Base-by-base conservation (phyloP, 2,888 invertebrate species). In the Aproaerema taeniolella region DNA sequence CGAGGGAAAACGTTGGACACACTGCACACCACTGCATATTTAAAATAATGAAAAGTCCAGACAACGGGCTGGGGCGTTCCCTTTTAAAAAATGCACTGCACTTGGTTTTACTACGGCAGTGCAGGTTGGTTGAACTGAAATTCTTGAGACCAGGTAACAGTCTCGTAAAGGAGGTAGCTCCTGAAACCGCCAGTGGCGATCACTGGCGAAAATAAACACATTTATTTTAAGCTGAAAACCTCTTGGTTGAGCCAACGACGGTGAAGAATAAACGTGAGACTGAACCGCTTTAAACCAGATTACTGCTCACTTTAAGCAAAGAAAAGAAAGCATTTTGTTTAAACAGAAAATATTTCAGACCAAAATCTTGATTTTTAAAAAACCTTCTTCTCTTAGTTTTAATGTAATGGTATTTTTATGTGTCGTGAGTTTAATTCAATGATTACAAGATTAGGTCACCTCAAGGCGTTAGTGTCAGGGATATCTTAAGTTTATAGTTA, bases 1-100 rank as follows among this genome's bases (percentile, higher is more conserved):
- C 58, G 55, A 59, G 64, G 57, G 59, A 63, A 63, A 60, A 60
- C 58, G 56, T 59, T 55, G 62, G 58, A 62, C 65, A 62, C 80
- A 78, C 80, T 74, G 68, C 77, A 82, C 76, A 63, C 55, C 73
- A 81, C 82, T 83, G 75, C 83, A 83, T 82, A 83, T 83, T 83
- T 79, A 71, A 78, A 78, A 79, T 82, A 83, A 83, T 81, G 82
- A 81, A 83, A 80, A 74, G 71, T 68, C 65, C 57, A 64, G 64
- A 66, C 68, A 61, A 55, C 58, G 49, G 57, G 50, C 26, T 74
- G 83, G 83, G 80, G 76, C 80, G 76, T 75, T 67, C 81, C 74
- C 73, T 76, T 85, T n/a, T n/a, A 82, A 81, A 85, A 85, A 83
- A 85, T 85, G 82, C 83, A 85, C 83, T 82, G 79, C 83, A 85